Conservation (phyloP, 1,140 invertebrate species). For the Ctenoplectra terminalis region DNA sequence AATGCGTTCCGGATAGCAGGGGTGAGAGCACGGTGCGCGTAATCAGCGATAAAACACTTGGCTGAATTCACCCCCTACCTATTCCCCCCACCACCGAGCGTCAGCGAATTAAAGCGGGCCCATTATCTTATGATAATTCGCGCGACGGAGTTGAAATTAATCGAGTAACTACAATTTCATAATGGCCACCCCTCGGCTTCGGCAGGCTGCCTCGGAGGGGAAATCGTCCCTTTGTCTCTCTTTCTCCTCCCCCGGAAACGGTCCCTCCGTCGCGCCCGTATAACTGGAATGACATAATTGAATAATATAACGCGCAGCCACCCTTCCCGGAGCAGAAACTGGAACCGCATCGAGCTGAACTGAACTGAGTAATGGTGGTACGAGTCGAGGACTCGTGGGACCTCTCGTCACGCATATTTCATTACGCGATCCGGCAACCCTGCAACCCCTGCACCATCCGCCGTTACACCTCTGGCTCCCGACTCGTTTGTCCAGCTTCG, state of each 20-base stretch:
- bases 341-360: conserved; percentile 68
- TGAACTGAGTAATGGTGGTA: conserved; percentile 77
- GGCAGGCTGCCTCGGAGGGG: conserved; percentile 6
- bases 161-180: conserved; percentile 81
- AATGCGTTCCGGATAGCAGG: conserved; percentile 8
- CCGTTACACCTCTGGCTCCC: too few relatives aligned
- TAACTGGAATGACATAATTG: conserved; percentile 83
- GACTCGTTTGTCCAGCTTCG: conserved; percentile 22
- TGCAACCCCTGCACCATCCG: conserved; percentile 31
- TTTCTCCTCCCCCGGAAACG: conserved; percentile 31
- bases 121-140: conserved; percentile 79
- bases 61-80: conserved; percentile 1
- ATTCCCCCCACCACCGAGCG: not conserved
- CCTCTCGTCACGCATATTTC: conserved; percentile 82
- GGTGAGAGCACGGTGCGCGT: not conserved
- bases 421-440: conserved; percentile 78
- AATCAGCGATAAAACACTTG: conserved; percentile 61
- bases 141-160: conserved; percentile 76
- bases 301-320: conserved; percentile 81
- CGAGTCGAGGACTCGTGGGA: conserved; percentile 79
- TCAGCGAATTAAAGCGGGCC: conserved; percentile 43
- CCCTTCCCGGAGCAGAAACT: conserved; percentile 71
- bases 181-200: conserved; percentile 69
- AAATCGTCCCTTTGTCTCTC: conserved; percentile 48
- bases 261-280: conserved; percentile 76